These are phyloP conservation scores for Erebia epiphron DNA, from an alignment of 2,888 invertebrate genomes.

Conservation along the genomic window DNA sequence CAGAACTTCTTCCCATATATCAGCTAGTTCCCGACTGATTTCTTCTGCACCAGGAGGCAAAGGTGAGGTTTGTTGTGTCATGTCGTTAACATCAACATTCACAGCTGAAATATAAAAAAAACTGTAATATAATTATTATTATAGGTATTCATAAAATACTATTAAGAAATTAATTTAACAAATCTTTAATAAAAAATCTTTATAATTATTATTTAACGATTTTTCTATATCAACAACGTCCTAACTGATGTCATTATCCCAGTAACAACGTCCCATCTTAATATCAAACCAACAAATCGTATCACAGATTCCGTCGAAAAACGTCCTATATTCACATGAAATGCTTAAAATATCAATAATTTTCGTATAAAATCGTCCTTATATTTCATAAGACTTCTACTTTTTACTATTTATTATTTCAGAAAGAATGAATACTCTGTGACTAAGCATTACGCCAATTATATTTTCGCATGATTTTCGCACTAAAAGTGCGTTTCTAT, in stretches of 20 bases:
- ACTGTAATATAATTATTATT: background rate
- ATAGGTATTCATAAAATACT: background rate
- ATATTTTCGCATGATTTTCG: conserved; percentile 1
- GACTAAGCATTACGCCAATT: background rate
- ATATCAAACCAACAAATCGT: conserved; percentile 6
- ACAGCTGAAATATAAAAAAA: conserved; percentile 10
- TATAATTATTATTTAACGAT: too few species aligned
- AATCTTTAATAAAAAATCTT: too few species aligned
- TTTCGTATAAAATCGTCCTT: background rate
- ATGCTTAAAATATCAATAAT: background rate
- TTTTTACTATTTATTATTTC: background rate
- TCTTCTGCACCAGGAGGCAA: conserved; percentile 11
- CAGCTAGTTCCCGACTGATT: conserved; percentile 10
- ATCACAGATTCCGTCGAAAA: conserved; percentile 2
- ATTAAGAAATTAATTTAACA: background rate
- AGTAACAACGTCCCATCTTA: conserved; percentile 4
- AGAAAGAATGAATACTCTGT: background rate
- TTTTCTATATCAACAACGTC: too few species aligned
- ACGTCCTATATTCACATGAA: background rate
- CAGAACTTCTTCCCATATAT: conserved; percentile 7
- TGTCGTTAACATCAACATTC: background rate
- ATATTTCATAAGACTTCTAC: background rate
- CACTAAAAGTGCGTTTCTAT: background rate
- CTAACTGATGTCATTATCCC: conserved; percentile 2
- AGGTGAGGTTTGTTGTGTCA: conserved; percentile 10